Percentiles rank a stretch among this genome's conserved stretches.
Conservation (phyloP, 2,797 vertebrate species). For the Gila robusta region DNA sequence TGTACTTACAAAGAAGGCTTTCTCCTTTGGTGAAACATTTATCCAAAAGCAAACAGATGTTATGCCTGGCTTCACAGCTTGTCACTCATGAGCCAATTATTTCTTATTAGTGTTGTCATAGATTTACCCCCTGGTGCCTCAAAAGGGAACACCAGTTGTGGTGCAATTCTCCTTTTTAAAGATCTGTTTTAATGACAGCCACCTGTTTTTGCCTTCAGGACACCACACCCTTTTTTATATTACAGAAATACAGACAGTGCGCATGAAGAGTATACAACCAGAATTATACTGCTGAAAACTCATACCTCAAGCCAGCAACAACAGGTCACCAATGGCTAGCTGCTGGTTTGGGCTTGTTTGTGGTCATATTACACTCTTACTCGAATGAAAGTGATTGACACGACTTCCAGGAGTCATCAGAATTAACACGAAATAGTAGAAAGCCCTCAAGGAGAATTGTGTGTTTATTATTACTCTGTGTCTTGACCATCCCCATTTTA, state of each 20-base stretch:
- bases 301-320: not conserved
- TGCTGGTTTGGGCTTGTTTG: conserved; percentile 23
- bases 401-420: not conserved
- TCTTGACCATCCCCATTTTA: not conserved
- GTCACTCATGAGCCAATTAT: conserved; percentile 4
- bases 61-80: not conserved
- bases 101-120: not conserved
- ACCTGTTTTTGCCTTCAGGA: conserved; percentile 11
- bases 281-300: not conserved
- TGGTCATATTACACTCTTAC: not conserved
- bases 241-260: not conserved
- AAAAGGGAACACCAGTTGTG: conserved; percentile 1
- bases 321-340: not conserved
- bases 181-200: not conserved
- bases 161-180: conserved; percentile 3
- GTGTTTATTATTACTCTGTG: not conserved
- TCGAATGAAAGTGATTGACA: not conserved
- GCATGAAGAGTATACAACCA: not conserved
- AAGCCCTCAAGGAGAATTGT: not conserved
- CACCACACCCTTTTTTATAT: conserved; percentile 5
- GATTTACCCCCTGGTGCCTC: not conserved
- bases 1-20: conserved; percentile 18
- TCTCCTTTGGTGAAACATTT: conserved; percentile 7
- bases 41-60: conserved; percentile 40
- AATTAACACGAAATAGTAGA: not conserved